phyloP scores from a whole-genome alignment of 1,140 invertebrate species.

The Cydia splendana region DNA sequence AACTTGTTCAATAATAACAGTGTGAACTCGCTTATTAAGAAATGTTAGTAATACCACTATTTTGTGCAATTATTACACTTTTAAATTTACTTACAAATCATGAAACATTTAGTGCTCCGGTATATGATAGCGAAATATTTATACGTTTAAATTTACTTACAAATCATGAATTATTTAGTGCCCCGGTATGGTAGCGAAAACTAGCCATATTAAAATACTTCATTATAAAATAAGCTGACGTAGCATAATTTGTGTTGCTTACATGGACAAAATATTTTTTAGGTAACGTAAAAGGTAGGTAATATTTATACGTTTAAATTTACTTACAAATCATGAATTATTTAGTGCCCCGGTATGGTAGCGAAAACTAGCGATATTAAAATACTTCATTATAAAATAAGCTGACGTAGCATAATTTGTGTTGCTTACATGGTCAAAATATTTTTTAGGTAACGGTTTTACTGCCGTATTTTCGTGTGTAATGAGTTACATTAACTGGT shows the following conservation, averaged over 20 bases:
- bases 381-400: neutral
- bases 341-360: neutral
- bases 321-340: neutral
- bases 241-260: too few relatives aligned
- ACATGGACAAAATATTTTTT: too few relatives aligned
- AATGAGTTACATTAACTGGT: too few relatives aligned
- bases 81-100: neutral
- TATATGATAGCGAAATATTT: too few relatives aligned
- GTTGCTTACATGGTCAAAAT: too few relatives aligned
- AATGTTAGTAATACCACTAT: neutral
- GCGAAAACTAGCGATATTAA: neutral
- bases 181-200: neutral
- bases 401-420: too few relatives aligned
- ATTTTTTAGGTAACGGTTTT: too few relatives aligned
- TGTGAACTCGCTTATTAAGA: neutral
- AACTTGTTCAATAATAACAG: constrained; percentile 14
- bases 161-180: neutral
- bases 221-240: too few relatives aligned
- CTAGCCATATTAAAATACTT: neutral
- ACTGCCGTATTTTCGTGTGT: too few relatives aligned
- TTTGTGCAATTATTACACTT: constrained; percentile 6
- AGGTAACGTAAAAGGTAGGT: too few relatives aligned
- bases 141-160: neutral
- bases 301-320: too few relatives aligned
- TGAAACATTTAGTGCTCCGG: too few relatives aligned